A percentile compares a stretch with the other conserved stretches of the same genome.
Conservation (phyloP, 2,113 vertebrate genomes). For the Macheiramphus alcinus region DNA sequence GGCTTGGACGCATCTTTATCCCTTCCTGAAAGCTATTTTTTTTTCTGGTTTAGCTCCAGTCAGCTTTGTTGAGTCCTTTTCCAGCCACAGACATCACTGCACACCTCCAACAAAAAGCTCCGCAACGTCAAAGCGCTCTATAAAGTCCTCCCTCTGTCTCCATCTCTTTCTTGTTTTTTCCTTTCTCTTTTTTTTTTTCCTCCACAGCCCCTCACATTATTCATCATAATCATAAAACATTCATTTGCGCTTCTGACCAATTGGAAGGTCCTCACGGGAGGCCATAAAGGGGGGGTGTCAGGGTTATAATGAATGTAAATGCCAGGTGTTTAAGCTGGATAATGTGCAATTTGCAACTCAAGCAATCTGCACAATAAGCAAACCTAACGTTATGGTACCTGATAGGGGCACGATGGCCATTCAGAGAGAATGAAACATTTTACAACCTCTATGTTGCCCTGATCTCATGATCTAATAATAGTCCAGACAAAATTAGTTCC, state of each 20-base stretch:
- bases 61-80: rapidly evolving
- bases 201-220: slow-evolving; percentile 55
- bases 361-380: slow-evolving; percentile 74
- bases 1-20: not conserved
- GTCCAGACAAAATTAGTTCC: slow-evolving; percentile 66
- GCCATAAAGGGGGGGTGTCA: slow-evolving; percentile 63
- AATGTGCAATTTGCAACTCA: slow-evolving; percentile 75
- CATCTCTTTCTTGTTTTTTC: not conserved
- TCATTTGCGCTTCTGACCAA: slow-evolving; percentile 74
- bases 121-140: not conserved
- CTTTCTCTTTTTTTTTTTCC: not conserved
- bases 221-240: slow-evolving; percentile 77
- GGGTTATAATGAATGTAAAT: slow-evolving; percentile 73
- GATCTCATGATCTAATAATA: slow-evolving; percentile 70
- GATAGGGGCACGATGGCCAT: slow-evolving; percentile 62
- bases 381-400: slow-evolving; percentile 70
- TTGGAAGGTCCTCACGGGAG: slow-evolving; percentile 69
- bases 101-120: not conserved
- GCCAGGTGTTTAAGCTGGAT: slow-evolving; percentile 69
- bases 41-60: not conserved
- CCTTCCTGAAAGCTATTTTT: not conserved
- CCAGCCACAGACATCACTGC: not conserved
- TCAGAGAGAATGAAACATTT: slow-evolving; percentile 71
- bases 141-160: not conserved
- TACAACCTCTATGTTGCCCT: slow-evolving; percentile 65